These are phyloP conservation scores for Chrysolina americana DNA, from an alignment of 2,888 invertebrate genomes.

Conservation along the genomic window DNA sequence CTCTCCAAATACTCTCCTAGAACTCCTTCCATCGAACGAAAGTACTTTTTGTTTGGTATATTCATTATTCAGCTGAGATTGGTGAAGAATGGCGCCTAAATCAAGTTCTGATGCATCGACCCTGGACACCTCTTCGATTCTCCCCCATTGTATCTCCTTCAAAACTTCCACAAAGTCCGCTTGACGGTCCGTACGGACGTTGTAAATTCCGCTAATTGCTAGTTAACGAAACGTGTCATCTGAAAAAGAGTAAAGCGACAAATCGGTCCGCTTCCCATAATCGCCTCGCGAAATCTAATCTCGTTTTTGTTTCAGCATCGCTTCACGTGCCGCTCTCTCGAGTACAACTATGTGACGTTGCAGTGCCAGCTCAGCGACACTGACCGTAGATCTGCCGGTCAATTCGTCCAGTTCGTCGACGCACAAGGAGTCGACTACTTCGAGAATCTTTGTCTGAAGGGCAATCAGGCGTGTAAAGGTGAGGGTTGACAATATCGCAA, in stretches of 20 bases:
- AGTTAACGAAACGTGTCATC: not conserved
- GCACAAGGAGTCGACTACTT: constrained; percentile 89
- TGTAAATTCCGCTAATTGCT: not conserved
- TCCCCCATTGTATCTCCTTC: too few species aligned
- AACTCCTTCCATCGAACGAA: too few species aligned
- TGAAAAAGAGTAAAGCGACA: not conserved
- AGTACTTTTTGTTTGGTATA: too few species aligned
- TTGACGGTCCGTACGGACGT: not conserved
- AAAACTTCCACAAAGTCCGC: too few species aligned
- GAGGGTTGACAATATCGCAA: not conserved
- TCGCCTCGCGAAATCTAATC: constrained; percentile 28
- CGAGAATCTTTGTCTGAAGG: constrained; percentile 91
- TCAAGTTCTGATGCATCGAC: too few species aligned
- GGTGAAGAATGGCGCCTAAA: too few species aligned
- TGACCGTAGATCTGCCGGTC: constrained; percentile 89
- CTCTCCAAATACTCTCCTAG: too few species aligned
- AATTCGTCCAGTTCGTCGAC: constrained; percentile 91
- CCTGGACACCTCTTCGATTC: too few species aligned
- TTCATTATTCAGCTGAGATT: too few species aligned
- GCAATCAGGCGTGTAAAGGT: constrained; percentile 88
- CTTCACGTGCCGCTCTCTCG: constrained; percentile 91
- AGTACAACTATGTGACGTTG: constrained; percentile 94
- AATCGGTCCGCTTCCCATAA: not conserved
- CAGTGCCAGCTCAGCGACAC: constrained; percentile 93
- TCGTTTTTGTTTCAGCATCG: constrained; percentile 76